Base-by-base conservation (phyloP, 2,113 vertebrate species). In the Pseudonaja textilis region DNA sequence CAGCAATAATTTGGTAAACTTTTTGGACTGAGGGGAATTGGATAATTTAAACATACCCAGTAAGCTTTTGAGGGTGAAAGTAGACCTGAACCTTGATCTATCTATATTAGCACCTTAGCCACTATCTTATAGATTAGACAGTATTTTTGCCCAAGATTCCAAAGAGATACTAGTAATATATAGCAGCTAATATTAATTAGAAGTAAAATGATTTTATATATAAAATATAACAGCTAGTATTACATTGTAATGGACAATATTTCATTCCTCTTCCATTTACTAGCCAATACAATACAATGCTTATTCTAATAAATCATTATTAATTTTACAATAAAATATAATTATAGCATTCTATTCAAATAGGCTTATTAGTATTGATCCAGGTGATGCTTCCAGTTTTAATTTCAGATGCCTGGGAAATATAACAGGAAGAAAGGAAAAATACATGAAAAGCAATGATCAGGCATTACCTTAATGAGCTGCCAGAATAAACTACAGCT, bases 401-500 rank as follows among this genome's bases (percentile, higher is more conserved):
- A 54, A 6, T 18, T 88, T 23, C 23, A 3, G 50, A 25, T 85
- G 25, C 11, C 34, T 5, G 34, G 34, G 16, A 29, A 45, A n/a
- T 52, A 22, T 45, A 50, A 14, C n/a, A 26, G 64, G 16, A 2
- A 85, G 39, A 34, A 91, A 88, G 10, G n/a, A 39, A 42, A 50
- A 22, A 3, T 90, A 45, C 86, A 93, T 29, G 10, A 90, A 92
- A 81, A 1, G 81, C 85, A 34, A 42, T 93, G 85, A 69, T 1
- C 92, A 22, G 56, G 64, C 64, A 57, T 26, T 45, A 69, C 85
- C 42, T 45, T 89, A 92, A 89, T 85, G 39, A 92, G 39, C 20
- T 92, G 69, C 87, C 88, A 89, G 57, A 89, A 89, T 92, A 88
- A 92, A 29, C 61, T 69, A 69, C n/a, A 74, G 64, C 29, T 74